Base-by-base conservation (phyloP, 1,140 invertebrate species). In the Drosophila bocqueti region DNA sequence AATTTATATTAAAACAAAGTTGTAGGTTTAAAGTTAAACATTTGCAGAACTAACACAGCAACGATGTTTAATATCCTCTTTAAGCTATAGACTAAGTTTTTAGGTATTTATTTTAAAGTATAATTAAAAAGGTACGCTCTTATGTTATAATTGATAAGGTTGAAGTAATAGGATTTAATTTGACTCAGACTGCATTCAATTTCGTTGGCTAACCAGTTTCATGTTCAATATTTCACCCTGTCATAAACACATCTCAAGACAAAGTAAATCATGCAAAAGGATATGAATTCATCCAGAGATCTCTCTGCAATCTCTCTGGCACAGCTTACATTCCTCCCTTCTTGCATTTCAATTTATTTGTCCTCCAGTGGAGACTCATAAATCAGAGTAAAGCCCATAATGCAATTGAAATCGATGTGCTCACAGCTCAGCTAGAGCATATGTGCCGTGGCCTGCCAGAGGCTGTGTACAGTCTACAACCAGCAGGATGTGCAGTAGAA, bases 351-450 rank as follows among this genome's bases (percentile, higher is more conserved):
- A 61, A 73, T 74, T 59, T 73, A 61, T 61, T 45, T 59, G 46
- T 61, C 55, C 38, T 15, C 31, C 55, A 73, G 52, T 26, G 11
- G 50, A 43, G 43, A 49, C 68, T 73, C 71, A 74, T 74, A 61
- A 74, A 74, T 74, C 71, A 74, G 46, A 15, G 45, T 47, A 73
- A 74, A 52, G 68, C 68, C 46, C 71, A 26, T 74, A 73, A 74
- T 74, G 71, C 71, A 74, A 74, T 73, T 74, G 67, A 74, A 73
- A 73, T 74, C 69, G 46, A 60, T 71, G 68, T 68, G 46, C 34
- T 46, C 36, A 64, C 11, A 31, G 40, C 66, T 64, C 36, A 43
- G 15, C 61, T 18, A 43, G 31, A 38, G 40, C 67, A 72, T 73
- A 72, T 73, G 67, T 73, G 55, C 38, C 57, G 5, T 31, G 34